Conservation (phyloP, 1,140 invertebrate genomes). For the Chelonus insularis region DNA sequence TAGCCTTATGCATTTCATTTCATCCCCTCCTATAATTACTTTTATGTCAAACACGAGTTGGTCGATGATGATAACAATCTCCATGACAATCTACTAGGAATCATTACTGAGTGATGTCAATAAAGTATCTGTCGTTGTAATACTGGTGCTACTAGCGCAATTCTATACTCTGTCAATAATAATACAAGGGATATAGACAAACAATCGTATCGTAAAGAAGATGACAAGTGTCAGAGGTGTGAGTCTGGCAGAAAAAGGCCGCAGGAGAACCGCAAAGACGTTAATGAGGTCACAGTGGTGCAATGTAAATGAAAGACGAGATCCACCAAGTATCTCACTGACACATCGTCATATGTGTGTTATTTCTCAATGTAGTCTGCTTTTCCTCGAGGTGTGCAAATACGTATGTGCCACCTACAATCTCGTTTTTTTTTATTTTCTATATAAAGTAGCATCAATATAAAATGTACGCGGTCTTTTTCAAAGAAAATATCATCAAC, state of each 20-base stretch:
- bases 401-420: neutral
- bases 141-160: too few relatives aligned
- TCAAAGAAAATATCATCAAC: neutral
- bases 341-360: neutral
- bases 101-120: too few relatives aligned
- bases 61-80: too few relatives aligned
- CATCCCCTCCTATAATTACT: too few relatives aligned
- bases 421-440: neutral
- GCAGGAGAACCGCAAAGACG: slow-evolving; percentile 11
- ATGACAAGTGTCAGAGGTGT: neutral
- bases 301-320: slow-evolving; percentile 30
- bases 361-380: neutral
- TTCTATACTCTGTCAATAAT: too few relatives aligned
- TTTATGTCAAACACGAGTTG: too few relatives aligned
- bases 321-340: neutral
- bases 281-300: slow-evolving; percentile 35
- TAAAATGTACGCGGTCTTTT: neutral
- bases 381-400: neutral
- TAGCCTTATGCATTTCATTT: too few relatives aligned
- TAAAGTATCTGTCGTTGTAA: too few relatives aligned
- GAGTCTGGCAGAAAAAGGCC: neutral
- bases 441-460: neutral
- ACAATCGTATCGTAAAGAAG: neutral
- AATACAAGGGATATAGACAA: too few relatives aligned
- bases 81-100: too few relatives aligned